phyloP scores from a whole-genome alignment of 2,113 vertebrate genomes.

The Vidua macroura region DNA sequence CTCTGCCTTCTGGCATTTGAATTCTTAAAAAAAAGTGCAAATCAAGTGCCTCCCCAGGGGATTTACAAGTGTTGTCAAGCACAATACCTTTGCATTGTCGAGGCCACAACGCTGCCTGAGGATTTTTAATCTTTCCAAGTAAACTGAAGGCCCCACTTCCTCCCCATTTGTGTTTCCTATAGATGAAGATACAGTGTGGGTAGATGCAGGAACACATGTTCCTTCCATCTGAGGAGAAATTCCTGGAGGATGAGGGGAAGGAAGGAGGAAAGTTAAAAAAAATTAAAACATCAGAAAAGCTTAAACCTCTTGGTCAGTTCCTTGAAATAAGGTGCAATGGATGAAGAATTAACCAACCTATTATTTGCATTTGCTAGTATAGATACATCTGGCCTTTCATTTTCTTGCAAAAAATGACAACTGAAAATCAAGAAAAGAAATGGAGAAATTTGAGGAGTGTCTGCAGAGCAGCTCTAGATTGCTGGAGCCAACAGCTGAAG shows the following conservation, averaged over 20 bases:
- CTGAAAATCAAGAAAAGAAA: neutral
- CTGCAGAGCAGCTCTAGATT: neutral
- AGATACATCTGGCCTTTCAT: neutral
- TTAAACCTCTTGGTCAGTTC: neutral
- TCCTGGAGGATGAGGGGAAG: constrained; percentile 71
- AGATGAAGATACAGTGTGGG: constrained; percentile 73
- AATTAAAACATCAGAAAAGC: neutral
- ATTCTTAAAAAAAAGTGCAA: neutral
- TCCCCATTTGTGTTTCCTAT: constrained; percentile 85
- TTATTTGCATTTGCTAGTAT: neutral
- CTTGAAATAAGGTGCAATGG: neutral
- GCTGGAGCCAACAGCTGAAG: neutral
- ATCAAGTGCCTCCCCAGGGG: neutral
- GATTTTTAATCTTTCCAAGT: constrained; percentile 95
- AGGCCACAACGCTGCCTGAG: constrained; percentile 93
- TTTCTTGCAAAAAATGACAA: neutral
- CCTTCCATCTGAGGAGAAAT: constrained; percentile 86
- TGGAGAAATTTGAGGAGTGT: neutral
- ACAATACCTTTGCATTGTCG: constrained; percentile 89
- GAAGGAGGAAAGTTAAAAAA: neutral
- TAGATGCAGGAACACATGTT: constrained; percentile 67
- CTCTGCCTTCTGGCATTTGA: neutral
- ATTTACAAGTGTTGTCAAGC: neutral
- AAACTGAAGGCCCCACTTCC: constrained; percentile 92
- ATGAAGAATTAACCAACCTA: neutral